These are phyloP conservation scores for Latheticus oryzae DNA, from an alignment of 2,888 invertebrate species.

Conservation along the genomic window DNA sequence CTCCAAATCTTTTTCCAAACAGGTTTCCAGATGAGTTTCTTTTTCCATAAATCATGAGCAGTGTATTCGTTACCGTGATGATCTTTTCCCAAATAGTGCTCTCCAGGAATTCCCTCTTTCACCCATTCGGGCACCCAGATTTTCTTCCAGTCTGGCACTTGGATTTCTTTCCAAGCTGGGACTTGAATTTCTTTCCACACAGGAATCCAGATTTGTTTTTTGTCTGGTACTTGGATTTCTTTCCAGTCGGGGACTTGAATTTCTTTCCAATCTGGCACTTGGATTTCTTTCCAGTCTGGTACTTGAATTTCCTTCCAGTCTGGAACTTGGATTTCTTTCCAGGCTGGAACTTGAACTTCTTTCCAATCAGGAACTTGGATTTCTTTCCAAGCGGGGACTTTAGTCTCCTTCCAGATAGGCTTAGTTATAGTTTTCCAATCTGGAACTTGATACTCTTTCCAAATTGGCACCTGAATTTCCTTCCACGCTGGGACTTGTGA, in stretches of 20 bases:
- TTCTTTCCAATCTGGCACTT: slow-evolving; percentile 75
- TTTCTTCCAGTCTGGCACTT: slow-evolving; percentile 76
- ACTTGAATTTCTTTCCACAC: slow-evolving; percentile 78
- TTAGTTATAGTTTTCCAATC: slow-evolving; percentile 81
- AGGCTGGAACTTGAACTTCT: slow-evolving; percentile 76
- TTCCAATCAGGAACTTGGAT: slow-evolving; percentile 80
- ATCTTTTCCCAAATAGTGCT: slow-evolving; percentile 84
- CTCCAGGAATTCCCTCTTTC: slow-evolving; percentile 82
- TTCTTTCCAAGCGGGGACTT: slow-evolving; percentile 83
- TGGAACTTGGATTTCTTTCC: slow-evolving; percentile 78
- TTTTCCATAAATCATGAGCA: slow-evolving; percentile 86
- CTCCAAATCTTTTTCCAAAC: slow-evolving; percentile 84
- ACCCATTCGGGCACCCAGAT: slow-evolving; percentile 80
- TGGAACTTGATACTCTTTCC: slow-evolving; percentile 79
- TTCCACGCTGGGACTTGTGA: slow-evolving; percentile 80
- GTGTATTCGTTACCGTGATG: slow-evolving; percentile 85
- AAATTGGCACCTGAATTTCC: slow-evolving; percentile 76
- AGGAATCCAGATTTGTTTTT: slow-evolving; percentile 75
- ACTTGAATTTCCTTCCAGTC: slow-evolving; percentile 77
- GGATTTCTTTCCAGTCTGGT: slow-evolving; percentile 73
- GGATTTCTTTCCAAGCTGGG: slow-evolving; percentile 79
- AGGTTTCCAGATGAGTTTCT: slow-evolving; percentile 83
- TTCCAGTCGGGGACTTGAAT: slow-evolving; percentile 75
- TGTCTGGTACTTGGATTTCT: slow-evolving; percentile 76
- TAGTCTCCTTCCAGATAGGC: slow-evolving; percentile 82